phyloP scores from a whole-genome alignment of 2,113 vertebrate species.

The Pomatorhinus ruficollis region DNA sequence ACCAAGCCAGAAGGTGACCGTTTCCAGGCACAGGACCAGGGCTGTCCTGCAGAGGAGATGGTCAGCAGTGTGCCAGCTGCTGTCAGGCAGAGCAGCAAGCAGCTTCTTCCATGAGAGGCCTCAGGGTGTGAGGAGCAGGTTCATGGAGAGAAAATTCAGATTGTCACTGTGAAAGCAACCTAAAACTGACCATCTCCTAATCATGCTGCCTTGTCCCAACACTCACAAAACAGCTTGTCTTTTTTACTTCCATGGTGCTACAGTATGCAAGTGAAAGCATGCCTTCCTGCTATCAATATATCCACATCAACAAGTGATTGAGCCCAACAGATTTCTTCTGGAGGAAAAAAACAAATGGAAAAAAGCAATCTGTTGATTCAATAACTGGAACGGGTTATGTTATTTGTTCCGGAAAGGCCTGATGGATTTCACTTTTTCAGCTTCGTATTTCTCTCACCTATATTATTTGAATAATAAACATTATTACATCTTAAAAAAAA shows the following conservation, averaged over 20 bases:
- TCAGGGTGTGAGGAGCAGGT: neutral
- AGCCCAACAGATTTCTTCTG: neutral
- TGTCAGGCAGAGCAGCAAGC: neutral
- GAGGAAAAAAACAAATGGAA: neutral
- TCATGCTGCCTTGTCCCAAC: accelerated
- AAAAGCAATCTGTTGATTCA: neutral
- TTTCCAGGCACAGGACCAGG: neutral
- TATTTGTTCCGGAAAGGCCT: neutral
- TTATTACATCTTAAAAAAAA: neutral
- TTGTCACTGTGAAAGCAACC: neutral
- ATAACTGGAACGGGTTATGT: accelerated
- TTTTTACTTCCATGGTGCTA: neutral
- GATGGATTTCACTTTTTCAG: neutral
- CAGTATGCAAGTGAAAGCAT: neutral
- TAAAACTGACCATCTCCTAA: neutral
- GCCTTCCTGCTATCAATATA: neutral
- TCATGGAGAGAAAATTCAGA: neutral
- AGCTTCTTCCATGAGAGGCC: neutral
- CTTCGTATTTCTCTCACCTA: neutral
- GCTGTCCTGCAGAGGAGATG: neutral
- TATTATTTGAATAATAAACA: neutral
- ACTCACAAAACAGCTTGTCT: neutral
- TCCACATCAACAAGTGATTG: neutral
- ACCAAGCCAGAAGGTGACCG: neutral
- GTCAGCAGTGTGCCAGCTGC: neutral